These are phyloP conservation scores for Cremastobaeus sp. DNA, from an alignment of 2,888 invertebrate species.

Conservation along the genomic window DNA sequence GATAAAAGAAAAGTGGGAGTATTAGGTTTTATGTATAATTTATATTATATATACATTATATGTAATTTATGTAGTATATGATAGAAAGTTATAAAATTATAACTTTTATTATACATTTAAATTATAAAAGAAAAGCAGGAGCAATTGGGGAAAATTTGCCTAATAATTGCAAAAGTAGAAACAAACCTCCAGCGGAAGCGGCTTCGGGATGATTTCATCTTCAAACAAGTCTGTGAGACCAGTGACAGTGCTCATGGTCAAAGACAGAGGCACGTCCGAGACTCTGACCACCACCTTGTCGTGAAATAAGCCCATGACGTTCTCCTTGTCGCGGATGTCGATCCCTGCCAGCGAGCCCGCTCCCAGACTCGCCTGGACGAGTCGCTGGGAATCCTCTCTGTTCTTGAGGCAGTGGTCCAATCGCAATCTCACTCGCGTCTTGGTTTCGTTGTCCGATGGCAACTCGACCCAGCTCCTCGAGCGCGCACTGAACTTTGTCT, in stretches of 20 bases:
- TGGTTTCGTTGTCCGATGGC: conserved; percentile 79
- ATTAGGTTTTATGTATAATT: too few species aligned
- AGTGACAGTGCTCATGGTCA: conserved; percentile 90
- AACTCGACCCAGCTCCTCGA: conserved; percentile 90
- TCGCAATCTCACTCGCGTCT: conserved; percentile 82
- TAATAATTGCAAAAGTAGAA: too few species aligned
- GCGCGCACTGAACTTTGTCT: conserved; percentile 90
- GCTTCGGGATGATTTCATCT: conserved; percentile 89
- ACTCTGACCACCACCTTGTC: conserved; percentile 83
- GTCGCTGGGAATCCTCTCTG: conserved; percentile 67
- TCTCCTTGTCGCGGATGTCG: conserved; percentile 78
- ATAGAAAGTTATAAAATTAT: conserved; percentile 5
- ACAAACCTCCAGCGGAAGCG: conserved; percentile 88
- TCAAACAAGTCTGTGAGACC: conserved; percentile 91
- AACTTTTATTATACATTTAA: too few species aligned
- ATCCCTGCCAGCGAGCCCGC: conserved; percentile 66
- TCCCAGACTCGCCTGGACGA: conserved; percentile 68
- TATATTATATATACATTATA: too few species aligned
- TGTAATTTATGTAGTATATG: too few species aligned
- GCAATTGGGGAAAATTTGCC: too few species aligned
- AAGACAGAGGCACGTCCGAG: conserved; percentile 83
- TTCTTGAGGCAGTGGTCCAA: conserved; percentile 81
- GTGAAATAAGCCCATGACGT: conserved; percentile 78
- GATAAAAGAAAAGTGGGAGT: too few species aligned
- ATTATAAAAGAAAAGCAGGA: too few species aligned